A percentile compares a stretch with the other conserved stretches of the same genome.
These are phyloP conservation scores for Takifugu ocellatus DNA, from an alignment of 2,797 vertebrate species.

Conservation along the genomic window DNA sequence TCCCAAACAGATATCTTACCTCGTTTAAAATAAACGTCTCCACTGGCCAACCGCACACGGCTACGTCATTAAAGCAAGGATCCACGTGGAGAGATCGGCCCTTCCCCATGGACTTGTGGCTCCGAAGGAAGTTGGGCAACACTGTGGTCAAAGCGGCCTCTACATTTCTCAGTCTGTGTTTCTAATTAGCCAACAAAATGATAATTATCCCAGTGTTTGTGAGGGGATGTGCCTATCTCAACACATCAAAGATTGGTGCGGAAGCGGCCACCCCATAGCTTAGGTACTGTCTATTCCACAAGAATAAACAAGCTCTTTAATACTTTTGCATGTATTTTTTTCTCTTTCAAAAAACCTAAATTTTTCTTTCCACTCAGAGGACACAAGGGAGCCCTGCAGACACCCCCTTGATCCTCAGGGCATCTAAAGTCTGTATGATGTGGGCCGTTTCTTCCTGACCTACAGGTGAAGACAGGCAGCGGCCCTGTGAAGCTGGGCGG, in stretches of 20 bases:
- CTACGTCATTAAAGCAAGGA: constrained; percentile 40
- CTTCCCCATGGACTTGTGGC: constrained; percentile 23
- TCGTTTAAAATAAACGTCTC: constrained; percentile 63
- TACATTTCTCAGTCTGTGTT: constrained; percentile 18
- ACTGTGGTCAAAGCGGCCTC: constrained; percentile 15
- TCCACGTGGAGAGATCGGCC: constrained; percentile 37
- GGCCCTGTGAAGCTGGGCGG: constrained; percentile 38
- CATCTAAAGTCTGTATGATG: constrained; percentile 49
- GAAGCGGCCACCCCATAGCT: constrained; percentile 39
- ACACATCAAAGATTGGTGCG: constrained; percentile 47
- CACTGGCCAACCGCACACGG: constrained; percentile 54
- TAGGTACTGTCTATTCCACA: constrained; percentile 36
- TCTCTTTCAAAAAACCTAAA: constrained; percentile 39
- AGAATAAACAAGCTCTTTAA: constrained; percentile 53
- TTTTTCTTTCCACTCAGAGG: constrained; percentile 46
- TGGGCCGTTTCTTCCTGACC: constrained; percentile 43
- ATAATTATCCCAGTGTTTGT: constrained; percentile 42
- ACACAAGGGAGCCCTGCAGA: constrained; percentile 33
- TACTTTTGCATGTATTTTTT: constrained; percentile 34
- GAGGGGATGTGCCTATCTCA: constrained; percentile 41
- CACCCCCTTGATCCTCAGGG: constrained; percentile 44
- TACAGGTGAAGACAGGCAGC: constrained; percentile 56
- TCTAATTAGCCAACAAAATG: constrained; percentile 38
- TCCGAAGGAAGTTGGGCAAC: constrained; percentile 20
- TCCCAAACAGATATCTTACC: constrained; percentile 60